Evolutionary conservation across 1,140 invertebrate species (phyloP).

Genomic region (Temnothorax longispinosus): DNA sequence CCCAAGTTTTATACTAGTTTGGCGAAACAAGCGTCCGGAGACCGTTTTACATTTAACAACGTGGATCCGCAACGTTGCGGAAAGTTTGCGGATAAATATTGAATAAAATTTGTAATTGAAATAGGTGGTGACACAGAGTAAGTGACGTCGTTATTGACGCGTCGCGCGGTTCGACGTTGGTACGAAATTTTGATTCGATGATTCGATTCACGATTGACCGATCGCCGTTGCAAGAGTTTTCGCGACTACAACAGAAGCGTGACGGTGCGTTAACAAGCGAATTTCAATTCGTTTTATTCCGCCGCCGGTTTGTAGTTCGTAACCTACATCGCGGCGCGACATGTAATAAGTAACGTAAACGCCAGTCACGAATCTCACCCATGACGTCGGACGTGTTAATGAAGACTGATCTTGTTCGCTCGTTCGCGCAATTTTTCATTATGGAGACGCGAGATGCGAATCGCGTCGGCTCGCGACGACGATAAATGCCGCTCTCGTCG

Average conservation of each 20-base stretch:
- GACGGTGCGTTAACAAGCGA: neutral
- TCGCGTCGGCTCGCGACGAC: neutral
- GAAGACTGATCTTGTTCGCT: constrained; percentile 5
- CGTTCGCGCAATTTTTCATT: constrained; percentile 27
- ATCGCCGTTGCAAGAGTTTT: neutral
- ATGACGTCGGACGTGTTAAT: neutral
- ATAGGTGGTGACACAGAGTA: constrained; percentile 20
- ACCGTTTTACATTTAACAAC: constrained; percentile 27
- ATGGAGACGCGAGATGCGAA: constrained; percentile 11
- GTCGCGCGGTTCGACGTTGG: neutral
- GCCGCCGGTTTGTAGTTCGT: neutral
- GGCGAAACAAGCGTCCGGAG: neutral
- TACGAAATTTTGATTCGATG: constrained; percentile 17
- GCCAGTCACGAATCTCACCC: neutral
- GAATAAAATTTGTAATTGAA: constrained; percentile 59
- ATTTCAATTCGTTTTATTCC: constrained; percentile 10
- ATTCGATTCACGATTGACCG: constrained; percentile 29
- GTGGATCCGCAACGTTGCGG: neutral
- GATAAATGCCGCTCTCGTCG: constrained; percentile 27
- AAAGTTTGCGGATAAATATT: constrained; percentile 44
- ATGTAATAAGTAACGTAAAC: neutral
- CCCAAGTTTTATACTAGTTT: constrained; percentile 10
- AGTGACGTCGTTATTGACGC: constrained; percentile 46
- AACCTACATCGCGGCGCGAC: neutral
- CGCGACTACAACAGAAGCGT: neutral